These are phyloP conservation scores for Andricus quercusramuli DNA, from an alignment of 2,888 invertebrate species.

Conservation along the genomic window DNA sequence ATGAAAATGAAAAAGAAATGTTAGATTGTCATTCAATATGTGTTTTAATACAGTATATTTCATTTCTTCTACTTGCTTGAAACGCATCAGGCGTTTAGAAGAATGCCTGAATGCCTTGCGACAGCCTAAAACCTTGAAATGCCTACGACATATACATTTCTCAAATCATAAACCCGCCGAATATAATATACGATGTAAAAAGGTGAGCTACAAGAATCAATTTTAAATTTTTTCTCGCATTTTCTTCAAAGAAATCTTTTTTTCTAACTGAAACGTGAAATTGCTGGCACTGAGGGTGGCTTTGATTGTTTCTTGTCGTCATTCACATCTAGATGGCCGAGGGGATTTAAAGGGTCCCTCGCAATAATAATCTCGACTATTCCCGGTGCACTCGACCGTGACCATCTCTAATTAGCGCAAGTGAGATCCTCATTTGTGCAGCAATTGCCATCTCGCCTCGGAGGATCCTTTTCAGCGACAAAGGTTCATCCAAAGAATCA, in stretches of 20 bases:
- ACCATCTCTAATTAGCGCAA: constrained; percentile 62
- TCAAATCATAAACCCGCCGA: no score
- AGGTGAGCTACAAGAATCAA: no score
- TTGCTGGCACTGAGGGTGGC: neutral
- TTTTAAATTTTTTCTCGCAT: neutral
- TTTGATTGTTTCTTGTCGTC: neutral
- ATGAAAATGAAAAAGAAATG: no score
- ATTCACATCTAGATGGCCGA: constrained; percentile 25
- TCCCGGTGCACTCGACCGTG: constrained; percentile 49
- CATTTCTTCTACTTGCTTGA: no score
- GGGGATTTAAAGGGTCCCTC: constrained; percentile 55
- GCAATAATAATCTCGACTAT: constrained; percentile 62
- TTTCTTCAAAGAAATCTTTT: neutral
- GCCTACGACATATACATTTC: no score
- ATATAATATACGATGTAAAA: no score
- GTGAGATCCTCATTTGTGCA: constrained; percentile 62
- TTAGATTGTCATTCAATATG: no score
- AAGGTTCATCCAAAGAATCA: constrained; percentile 11
- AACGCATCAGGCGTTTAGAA: no score
- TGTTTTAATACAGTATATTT: no score
- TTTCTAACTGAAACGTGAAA: neutral
- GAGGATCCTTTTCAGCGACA: neutral
- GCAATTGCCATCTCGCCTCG: constrained; percentile 56
- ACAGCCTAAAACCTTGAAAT: no score
- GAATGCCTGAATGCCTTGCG: no score